Base-by-base conservation (phyloP, 2,888 invertebrate genomes). In the Rutpela maculata region DNA sequence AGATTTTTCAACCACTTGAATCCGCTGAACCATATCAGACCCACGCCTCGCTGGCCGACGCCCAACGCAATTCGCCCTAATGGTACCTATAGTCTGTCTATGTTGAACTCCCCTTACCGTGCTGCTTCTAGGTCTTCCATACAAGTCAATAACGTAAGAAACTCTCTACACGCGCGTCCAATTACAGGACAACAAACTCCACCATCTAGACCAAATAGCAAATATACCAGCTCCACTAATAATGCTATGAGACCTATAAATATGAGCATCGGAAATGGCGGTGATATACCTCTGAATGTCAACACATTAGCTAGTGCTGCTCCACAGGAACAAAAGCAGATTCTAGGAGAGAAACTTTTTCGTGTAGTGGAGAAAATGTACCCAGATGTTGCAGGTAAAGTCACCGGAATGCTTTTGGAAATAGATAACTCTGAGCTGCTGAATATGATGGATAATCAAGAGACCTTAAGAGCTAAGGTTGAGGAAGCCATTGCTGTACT, bases 321-420 rank as follows among this genome's bases (percentile, higher is more conserved):
- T 55, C 95, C 97, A 31, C 97, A 97, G 89, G 99, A 99, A 86
- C 99, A 99, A 90, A 99, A 99, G 89, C 99, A 99, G 92, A 97
- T 99, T 94, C 93, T 99, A 83, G 99, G 99, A 81, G 99, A 99
- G 90, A 95, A 98, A 83, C 93, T 99, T 77, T 99, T 97, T 94
- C 78, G 98, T 26, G 93, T 98, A 83, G 98, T 99, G 89, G 95
- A 97, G 89, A 93, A 95, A 85, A 97, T 98, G 95, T 96, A 98
- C 90, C 95, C 97, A 38, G 94, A 95, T 76, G 92, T 98, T 86
- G 98, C 99, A 83, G 99, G 99, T 70, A 99, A 99, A 91, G 98
- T 99, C 84, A 99, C 99, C 80, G 99, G 99, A 86, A 99, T 99
- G 99, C 93, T 99, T 90, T 91, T 99, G 87, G 99, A 99, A 91